Evolutionary conservation across 37 sponge, comb jelly and placozoan species (phyloP).

Genomic region (Ianthella basta): DNA sequence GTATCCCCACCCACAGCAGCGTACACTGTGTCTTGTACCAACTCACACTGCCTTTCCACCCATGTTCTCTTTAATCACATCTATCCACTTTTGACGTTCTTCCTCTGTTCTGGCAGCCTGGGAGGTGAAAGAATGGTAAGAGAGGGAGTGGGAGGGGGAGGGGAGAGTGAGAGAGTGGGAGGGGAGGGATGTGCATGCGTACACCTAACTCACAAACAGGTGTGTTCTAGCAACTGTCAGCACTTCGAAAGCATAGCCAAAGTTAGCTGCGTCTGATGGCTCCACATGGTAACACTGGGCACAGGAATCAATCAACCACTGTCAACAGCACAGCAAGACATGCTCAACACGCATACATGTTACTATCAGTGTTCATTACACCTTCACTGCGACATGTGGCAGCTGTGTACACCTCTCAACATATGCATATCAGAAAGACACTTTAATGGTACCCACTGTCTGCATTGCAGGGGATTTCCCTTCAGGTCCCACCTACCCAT

Average conservation of each 20-base stretch:
- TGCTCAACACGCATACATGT: no score
- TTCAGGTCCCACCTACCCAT: no score
- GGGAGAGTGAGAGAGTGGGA: background rate
- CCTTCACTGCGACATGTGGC: no score
- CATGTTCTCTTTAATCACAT: constrained; percentile 54
- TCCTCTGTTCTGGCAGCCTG: constrained; percentile 72
- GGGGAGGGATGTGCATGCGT: background rate
- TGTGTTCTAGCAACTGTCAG: constrained; percentile 51
- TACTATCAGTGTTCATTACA: no score
- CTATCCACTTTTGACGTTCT: constrained; percentile 70
- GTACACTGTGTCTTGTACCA: no score
- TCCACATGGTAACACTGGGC: constrained; percentile 50
- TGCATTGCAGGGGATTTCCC: no score
- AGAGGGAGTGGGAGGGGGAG: background rate
- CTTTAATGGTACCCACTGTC: no score
- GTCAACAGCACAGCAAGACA: no score
- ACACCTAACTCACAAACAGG: constrained; percentile 52
- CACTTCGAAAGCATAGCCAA: constrained; percentile 78
- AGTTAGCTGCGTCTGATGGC: constrained; percentile 48
- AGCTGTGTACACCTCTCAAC: no score
- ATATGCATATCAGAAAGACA: no score
- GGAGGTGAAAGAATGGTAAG: background rate
- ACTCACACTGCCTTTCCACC: constrained; percentile 34
- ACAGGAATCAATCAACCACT: no score
- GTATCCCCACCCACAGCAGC: no score